phyloP scores from a whole-genome alignment of 64 coral and sea anemone genomes.

The Montipora foliosa region DNA sequence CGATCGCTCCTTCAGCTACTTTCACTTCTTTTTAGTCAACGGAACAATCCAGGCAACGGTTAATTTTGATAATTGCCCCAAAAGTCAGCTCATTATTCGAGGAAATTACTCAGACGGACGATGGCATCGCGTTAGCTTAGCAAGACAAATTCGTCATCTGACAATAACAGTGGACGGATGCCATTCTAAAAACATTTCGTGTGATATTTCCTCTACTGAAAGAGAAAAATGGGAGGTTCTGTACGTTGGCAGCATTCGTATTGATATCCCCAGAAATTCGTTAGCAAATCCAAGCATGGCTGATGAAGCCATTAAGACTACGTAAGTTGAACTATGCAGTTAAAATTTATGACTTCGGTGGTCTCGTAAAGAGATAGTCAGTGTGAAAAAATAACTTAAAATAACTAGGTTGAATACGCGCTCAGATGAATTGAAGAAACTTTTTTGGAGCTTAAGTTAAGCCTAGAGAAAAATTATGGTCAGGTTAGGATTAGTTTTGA shows the following conservation, averaged over 20 bases:
- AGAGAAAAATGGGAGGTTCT: not conserved
- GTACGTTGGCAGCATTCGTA: conserved; percentile 50
- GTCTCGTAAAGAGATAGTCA: not conserved
- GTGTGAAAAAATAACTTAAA: no score
- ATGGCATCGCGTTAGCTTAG: conserved; percentile 78
- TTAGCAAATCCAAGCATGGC: conserved; percentile 38
- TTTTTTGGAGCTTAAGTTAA: no score
- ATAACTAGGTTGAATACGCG: no score
- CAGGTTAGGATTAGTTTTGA: no score
- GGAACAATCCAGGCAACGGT: conserved; percentile 71
- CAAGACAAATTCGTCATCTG: conserved; percentile 15
- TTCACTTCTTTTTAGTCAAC: conserved; percentile 81
- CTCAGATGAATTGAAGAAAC: no score
- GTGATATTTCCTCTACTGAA: not conserved
- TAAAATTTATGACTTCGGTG: not conserved
- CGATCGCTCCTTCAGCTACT: conserved; percentile 62
- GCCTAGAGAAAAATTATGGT: no score
- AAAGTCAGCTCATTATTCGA: conserved; percentile 4
- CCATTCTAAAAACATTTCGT: not conserved
- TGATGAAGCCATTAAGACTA: not conserved
- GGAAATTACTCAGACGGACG: conserved; percentile 74
- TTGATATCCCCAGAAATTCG: not conserved
- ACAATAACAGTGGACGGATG: conserved; percentile 64
- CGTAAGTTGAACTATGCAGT: conserved; percentile 9
- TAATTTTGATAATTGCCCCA: conserved; percentile 52